phyloP scores from a whole-genome alignment of 2,888 invertebrate species.

The Chrysolina haemoptera region DNA sequence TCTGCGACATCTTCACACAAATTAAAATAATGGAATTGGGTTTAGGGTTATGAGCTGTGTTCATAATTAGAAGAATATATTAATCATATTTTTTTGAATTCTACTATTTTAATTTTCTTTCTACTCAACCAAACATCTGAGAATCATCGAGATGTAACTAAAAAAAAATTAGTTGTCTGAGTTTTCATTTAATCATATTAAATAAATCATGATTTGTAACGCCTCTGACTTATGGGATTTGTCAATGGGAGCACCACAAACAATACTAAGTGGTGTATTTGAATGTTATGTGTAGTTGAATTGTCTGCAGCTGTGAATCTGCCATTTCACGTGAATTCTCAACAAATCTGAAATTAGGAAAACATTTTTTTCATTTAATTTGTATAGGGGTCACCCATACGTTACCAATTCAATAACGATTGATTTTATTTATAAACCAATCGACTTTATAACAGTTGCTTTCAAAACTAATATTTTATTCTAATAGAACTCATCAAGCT shows the following conservation, averaged over 20 bases:
- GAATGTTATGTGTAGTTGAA: conserved; percentile 51
- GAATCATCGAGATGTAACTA: too few relatives aligned
- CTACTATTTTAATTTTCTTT: too few relatives aligned
- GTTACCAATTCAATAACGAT: background rate
- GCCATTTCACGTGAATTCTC: background rate
- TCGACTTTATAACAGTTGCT: too few relatives aligned
- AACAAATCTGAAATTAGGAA: conserved; percentile 7
- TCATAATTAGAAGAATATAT: too few relatives aligned
- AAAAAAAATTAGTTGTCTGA: too few relatives aligned
- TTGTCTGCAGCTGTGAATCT: conserved; percentile 53
- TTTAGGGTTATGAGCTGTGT: too few relatives aligned
- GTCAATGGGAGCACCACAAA: conserved; percentile 53
- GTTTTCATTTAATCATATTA: background rate
- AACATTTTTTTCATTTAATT: background rate
- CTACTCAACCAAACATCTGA: too few relatives aligned
- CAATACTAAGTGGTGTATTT: conserved; percentile 59
- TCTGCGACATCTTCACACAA: too few relatives aligned
- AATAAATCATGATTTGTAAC: background rate
- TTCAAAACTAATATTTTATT: too few relatives aligned
- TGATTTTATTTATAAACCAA: background rate
- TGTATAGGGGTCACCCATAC: background rate
- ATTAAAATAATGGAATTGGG: too few relatives aligned
- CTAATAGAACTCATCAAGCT: too few relatives aligned
- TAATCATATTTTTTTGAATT: too few relatives aligned
- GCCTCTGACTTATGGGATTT: conserved; percentile 51